These are phyloP conservation scores for Pseudochromis fuscus DNA, from an alignment of 2,797 vertebrate species.

Conservation along the genomic window DNA sequence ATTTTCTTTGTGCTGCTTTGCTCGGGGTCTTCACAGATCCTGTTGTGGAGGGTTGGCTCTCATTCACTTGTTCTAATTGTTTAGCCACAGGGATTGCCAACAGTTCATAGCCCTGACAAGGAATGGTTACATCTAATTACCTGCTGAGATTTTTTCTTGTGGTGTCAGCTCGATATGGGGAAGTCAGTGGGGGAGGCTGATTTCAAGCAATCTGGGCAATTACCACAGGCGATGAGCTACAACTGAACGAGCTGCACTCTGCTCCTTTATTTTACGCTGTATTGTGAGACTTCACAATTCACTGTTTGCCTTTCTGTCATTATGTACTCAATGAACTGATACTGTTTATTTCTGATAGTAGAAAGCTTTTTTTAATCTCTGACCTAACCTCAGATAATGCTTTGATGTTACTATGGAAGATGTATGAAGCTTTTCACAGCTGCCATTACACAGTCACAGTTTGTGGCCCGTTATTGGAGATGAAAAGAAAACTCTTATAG, in stretches of 20 bases:
- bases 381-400: constrained; percentile 31
- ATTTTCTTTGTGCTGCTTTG: constrained; percentile 14
- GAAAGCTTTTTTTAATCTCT: constrained; percentile 30
- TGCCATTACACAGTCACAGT: constrained; percentile 24
- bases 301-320: constrained; percentile 61
- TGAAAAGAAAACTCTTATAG: constrained; percentile 1
- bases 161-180: constrained; percentile 62
- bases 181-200: constrained; percentile 66
- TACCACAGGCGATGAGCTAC: constrained; percentile 69
- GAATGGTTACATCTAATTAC: constrained; percentile 74
- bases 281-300: constrained; percentile 34
- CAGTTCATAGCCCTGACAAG: constrained; percentile 65
- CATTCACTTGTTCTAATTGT: constrained; percentile 59
- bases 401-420: constrained; percentile 45
- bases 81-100: constrained; percentile 59
- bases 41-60: constrained; percentile 34
- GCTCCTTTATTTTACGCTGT: constrained; percentile 51
- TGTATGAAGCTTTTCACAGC: constrained; percentile 41
- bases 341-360: constrained; percentile 36
- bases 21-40: constrained; percentile 16
- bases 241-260: constrained; percentile 58
- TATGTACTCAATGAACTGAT: constrained; percentile 60
- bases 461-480: constrained; percentile 7
- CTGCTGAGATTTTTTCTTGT: constrained; percentile 65
- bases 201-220: constrained; percentile 78